phyloP scores from a whole-genome alignment of 2,888 invertebrate species.

The Meiosimyza decipiens region DNA sequence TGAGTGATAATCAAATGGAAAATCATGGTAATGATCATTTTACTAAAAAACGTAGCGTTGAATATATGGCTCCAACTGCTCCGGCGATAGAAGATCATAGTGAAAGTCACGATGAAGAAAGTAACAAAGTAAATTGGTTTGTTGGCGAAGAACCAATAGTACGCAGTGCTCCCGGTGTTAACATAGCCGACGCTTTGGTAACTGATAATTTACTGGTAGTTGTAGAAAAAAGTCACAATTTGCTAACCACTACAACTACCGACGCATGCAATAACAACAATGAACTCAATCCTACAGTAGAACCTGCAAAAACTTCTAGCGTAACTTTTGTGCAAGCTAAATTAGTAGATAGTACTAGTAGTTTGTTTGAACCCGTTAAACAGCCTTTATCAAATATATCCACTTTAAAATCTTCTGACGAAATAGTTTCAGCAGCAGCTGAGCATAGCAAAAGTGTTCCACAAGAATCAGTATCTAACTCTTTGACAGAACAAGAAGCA shows the following conservation, averaged over 20 bases:
- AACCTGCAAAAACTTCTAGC: slow-evolving; percentile 20
- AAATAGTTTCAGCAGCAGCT: slow-evolving; percentile 33
- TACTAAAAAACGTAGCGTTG: not conserved
- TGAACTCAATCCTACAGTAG: slow-evolving; percentile 26
- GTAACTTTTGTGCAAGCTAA: slow-evolving; percentile 30
- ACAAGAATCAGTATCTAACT: not conserved
- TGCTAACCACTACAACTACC: too few relatives aligned
- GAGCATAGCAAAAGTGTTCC: not conserved
- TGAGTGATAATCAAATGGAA: slow-evolving; percentile 19
- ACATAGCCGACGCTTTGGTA: not conserved
- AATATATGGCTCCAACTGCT: slow-evolving; percentile 13
- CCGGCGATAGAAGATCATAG: not conserved
- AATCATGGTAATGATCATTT: not conserved
- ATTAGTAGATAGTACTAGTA: slow-evolving; percentile 50
- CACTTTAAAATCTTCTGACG: slow-evolving; percentile 32
- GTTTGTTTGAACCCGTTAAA: slow-evolving; percentile 46
- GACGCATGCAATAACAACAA: slow-evolving; percentile 28
- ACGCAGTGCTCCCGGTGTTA: not conserved
- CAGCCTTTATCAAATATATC: slow-evolving; percentile 6
- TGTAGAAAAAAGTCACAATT: slow-evolving; percentile 29
- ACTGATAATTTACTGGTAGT: slow-evolving; percentile 21
- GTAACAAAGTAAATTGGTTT: slow-evolving; percentile 45
- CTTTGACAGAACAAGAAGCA: too few relatives aligned
- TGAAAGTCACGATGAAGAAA: not conserved
- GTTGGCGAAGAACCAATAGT: slow-evolving; percentile 48